These are phyloP conservation scores for Vollenhovia emeryi DNA, from an alignment of 1,140 invertebrate species.

Conservation along the genomic window DNA sequence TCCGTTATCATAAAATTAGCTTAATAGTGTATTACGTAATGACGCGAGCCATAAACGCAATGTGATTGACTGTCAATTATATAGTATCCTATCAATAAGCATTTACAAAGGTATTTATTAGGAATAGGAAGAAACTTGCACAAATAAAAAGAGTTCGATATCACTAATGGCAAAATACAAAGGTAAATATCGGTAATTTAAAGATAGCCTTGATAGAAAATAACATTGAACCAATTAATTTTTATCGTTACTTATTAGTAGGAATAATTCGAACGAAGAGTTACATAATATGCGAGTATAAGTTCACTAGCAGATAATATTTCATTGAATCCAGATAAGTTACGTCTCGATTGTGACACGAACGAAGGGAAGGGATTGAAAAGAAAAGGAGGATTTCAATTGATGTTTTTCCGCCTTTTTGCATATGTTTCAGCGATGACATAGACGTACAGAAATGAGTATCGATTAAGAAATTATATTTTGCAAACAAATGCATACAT, in stretches of 20 bases:
- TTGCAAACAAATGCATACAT: neutral
- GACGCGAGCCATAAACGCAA: neutral
- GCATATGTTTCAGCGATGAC: neutral
- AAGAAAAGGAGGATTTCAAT: neutral
- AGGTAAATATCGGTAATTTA: neutral
- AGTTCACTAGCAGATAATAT: neutral
- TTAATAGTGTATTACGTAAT: neutral
- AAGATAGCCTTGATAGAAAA: neutral
- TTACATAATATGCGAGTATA: neutral
- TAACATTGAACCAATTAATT: neutral
- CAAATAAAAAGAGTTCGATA: neutral
- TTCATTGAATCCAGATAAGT: neutral
- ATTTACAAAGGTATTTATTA: neutral
- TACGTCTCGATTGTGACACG: neutral
- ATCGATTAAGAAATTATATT: neutral
- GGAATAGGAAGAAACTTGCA: neutral
- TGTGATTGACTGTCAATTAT: neutral
- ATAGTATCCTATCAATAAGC: neutral
- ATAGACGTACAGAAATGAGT: neutral
- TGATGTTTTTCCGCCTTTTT: neutral
- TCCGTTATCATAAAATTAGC: neutral
- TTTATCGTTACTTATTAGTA: neutral
- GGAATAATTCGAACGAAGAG: neutral
- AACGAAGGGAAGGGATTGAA: neutral
- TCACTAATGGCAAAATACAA: neutral